Evolutionary conservation across 1,140 invertebrate genomes (phyloP).

Genomic region (Tetragnatha versicolor): DNA sequence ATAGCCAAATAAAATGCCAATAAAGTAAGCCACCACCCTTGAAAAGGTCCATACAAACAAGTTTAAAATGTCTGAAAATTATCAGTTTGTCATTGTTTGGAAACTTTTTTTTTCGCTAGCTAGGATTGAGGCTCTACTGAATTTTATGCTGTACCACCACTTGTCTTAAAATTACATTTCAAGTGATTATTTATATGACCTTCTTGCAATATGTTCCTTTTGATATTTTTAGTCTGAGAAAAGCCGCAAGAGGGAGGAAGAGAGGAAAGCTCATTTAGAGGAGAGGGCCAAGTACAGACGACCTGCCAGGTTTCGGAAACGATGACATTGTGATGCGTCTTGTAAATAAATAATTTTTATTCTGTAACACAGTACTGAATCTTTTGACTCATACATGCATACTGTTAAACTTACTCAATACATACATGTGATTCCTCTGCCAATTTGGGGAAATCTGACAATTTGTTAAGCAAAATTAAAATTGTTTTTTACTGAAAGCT

Average conservation of each 20-base stretch:
- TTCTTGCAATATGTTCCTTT: neutral
- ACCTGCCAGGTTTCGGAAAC: slow-evolving; percentile 67
- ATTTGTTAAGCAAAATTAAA: no score
- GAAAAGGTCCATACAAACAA: no score
- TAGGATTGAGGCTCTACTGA: neutral
- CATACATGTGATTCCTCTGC: no score
- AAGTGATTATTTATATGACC: neutral
- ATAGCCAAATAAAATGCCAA: no score
- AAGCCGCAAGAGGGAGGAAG: slow-evolving; percentile 62
- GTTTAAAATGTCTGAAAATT: slow-evolving; percentile 39
- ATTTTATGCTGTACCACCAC: neutral
- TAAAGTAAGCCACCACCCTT: no score
- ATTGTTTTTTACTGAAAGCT: no score
- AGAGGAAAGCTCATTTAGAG: slow-evolving; percentile 72
- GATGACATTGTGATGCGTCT: neutral
- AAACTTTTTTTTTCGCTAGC: slow-evolving; percentile 42
- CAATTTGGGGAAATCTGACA: no score
- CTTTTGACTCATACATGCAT: no score
- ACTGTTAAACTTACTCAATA: no score
- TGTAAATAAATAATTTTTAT: slow-evolving; percentile 16
- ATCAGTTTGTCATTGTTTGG: slow-evolving; percentile 9
- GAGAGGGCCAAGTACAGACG: slow-evolving; percentile 77
- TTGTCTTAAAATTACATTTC: no score
- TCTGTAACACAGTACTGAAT: neutral
- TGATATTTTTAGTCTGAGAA: slow-evolving; percentile 65